A percentile compares a stretch with the other conserved stretches of the same genome.
phyloP scores from a whole-genome alignment of 2,113 vertebrate genomes.

The Hippocampus mohnikei region DNA sequence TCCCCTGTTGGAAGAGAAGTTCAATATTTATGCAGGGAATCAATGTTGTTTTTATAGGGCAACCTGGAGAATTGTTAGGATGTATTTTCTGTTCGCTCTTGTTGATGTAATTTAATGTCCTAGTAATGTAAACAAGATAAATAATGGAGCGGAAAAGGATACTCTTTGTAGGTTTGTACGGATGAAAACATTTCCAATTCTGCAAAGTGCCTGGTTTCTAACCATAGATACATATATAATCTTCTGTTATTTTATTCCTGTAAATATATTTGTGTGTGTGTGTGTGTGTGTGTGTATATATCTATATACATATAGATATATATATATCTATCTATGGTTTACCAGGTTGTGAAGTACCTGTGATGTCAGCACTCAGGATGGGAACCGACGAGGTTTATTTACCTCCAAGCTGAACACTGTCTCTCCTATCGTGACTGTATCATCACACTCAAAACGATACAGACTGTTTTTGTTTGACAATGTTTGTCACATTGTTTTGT shows the following conservation, averaged over 20 bases:
- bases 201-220: constrained; percentile 71
- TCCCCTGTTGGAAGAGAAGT: constrained; percentile 17
- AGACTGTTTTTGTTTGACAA: constrained; percentile 26
- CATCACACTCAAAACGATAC: constrained; percentile 29
- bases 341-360: constrained; percentile 65
- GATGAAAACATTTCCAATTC: constrained; percentile 39
- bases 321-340: constrained; percentile 70
- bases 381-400: constrained; percentile 44
- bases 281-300: no score
- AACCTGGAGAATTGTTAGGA: constrained; percentile 13
- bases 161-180: constrained; percentile 64
- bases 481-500: constrained; percentile 11
- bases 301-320: constrained; percentile 32
- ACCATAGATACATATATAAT: constrained; percentile 73
- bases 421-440: constrained; percentile 50
- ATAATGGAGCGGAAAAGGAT: constrained; percentile 26
- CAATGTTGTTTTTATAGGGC: constrained; percentile 20
- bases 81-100: constrained; percentile 17
- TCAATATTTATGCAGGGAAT: constrained; percentile 51
- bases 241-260: constrained; percentile 33
- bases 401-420: constrained; percentile 52
- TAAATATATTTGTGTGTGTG: constrained; percentile 7
- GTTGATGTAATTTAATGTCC: constrained; percentile 43
- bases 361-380: constrained; percentile 61
- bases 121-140: constrained; percentile 27